phyloP scores from a whole-genome alignment of 2,113 vertebrate genomes.

The Myrmecobius fasciatus region DNA sequence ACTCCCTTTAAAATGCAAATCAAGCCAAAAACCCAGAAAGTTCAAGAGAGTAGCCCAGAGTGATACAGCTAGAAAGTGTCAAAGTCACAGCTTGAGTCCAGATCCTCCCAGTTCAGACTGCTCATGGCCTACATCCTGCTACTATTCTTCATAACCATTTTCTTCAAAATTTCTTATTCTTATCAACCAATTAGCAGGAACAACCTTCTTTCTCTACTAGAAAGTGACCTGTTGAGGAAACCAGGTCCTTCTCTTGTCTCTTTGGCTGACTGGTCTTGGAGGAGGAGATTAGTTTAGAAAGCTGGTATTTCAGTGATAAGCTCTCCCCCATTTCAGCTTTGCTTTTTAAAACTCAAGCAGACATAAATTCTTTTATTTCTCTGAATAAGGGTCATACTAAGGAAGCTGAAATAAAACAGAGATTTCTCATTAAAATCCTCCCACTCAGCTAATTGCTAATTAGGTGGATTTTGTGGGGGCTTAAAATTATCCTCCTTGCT shows the following conservation, averaged over 20 bases:
- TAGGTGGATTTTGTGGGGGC: neutral
- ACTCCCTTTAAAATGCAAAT: neutral
- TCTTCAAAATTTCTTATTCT: neutral
- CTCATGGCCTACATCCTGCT: too few relatives aligned
- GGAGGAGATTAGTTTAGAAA: neutral
- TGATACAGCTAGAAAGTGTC: neutral
- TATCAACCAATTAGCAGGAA: neutral
- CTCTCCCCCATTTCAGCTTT: neutral
- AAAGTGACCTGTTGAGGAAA: neutral
- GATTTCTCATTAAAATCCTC: conserved; percentile 60
- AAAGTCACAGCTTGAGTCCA: neutral
- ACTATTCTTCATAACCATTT: neutral
- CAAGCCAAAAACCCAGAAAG: neutral
- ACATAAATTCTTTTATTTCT: conserved; percentile 66
- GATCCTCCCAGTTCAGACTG: neutral
- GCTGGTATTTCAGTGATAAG: neutral
- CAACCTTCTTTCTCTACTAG: neutral
- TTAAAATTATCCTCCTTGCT: neutral
- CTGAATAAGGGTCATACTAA: conserved; percentile 61
- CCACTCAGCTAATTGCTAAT: conserved; percentile 62
- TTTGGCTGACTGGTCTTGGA: neutral
- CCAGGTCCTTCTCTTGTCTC: neutral
- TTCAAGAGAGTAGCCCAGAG: neutral
- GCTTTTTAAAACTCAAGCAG: conserved; percentile 55
- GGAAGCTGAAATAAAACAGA: conserved; percentile 67